These are phyloP conservation scores for Alethe castanea DNA, from an alignment of 2,113 vertebrate genomes.

Conservation along the genomic window DNA sequence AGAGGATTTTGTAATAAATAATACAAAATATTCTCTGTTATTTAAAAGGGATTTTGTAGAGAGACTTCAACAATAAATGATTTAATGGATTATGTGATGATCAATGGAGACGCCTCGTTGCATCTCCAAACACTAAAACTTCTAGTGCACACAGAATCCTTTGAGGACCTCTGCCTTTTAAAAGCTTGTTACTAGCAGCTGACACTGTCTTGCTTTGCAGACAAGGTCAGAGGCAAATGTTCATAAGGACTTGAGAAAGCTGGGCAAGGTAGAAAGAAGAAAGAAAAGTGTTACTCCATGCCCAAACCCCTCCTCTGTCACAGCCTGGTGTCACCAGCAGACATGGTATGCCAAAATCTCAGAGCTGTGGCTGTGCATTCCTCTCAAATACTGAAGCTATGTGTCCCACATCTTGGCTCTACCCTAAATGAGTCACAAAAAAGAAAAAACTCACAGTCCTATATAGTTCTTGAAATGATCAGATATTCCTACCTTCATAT, in stretches of 20 bases:
- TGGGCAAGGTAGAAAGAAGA: neutral
- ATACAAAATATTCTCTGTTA: slow-evolving; percentile 46
- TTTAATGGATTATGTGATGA: slow-evolving; percentile 24
- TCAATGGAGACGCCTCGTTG: neutral
- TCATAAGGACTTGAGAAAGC: neutral
- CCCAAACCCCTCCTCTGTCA: neutral
- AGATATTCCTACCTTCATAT: neutral
- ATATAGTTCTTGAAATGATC: neutral
- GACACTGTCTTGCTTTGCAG: neutral
- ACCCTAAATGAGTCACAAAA: neutral
- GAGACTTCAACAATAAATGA: slow-evolving; percentile 37
- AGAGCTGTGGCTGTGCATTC: neutral
- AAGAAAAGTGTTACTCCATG: neutral
- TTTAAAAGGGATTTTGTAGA: slow-evolving; percentile 38
- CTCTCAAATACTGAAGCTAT: neutral
- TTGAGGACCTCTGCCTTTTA: neutral
- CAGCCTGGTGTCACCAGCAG: neutral
- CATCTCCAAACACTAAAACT: neutral
- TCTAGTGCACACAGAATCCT: neutral
- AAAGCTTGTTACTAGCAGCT: neutral
- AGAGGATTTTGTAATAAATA: slow-evolving; percentile 54
- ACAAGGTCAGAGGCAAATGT: neutral
- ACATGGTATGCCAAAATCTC: neutral
- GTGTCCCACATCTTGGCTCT: neutral
- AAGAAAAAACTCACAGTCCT: neutral